Evolutionary conservation across 2,888 invertebrate species (phyloP), one percentile per base, ranked within the genome.

Genomic region (Gasteruption jaculator): DNA sequence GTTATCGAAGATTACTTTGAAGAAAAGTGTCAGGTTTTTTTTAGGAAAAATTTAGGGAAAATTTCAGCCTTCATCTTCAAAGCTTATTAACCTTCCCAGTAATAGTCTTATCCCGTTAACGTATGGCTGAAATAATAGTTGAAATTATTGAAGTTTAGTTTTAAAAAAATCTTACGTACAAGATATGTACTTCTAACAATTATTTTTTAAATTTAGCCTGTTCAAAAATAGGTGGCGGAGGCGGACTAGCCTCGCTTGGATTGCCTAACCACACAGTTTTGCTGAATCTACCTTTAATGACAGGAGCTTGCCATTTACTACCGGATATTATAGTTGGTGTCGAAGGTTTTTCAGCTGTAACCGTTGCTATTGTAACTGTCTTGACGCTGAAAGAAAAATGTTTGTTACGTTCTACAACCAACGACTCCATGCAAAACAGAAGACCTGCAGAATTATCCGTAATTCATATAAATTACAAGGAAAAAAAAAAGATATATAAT

Each of bases 241-340:
- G 60, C 21, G 57, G 54, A 8, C 61, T 52, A 24, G 58, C 53
- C 45, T 67, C 67, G 31, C 58, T 60, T 31, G 67, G 63, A 57
- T 61, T 67, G 42, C 63, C 67, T 43, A 66, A 31, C 65, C 63
- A 65, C 6, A 67, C 67, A 14, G 62, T 65, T 56, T 67, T 67
- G 53, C 63, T 66, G 53, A 69, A 70, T 27, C 70, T 61, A 40
- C 69, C 69, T 48, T 68, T 70, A 40, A 65, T 60, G 44, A 68
- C 65, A 22, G 68, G 68, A 32, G 66, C 52, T 46, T 69, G 69
- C 66, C 68, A 70, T 53, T 67, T 69, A 53, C 61, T 68, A 29
- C 51, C 54, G 38, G 51, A 44, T 38, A 54, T 54, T 19, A 60
- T 49, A 38, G 56, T 52, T 31, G 53, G 48, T 21, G 51, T 57